Evolutionary conservation across 2,113 vertebrate genomes (phyloP), one percentile per base, ranked within the genome.

Genomic region (Oriolus oriolus): DNA sequence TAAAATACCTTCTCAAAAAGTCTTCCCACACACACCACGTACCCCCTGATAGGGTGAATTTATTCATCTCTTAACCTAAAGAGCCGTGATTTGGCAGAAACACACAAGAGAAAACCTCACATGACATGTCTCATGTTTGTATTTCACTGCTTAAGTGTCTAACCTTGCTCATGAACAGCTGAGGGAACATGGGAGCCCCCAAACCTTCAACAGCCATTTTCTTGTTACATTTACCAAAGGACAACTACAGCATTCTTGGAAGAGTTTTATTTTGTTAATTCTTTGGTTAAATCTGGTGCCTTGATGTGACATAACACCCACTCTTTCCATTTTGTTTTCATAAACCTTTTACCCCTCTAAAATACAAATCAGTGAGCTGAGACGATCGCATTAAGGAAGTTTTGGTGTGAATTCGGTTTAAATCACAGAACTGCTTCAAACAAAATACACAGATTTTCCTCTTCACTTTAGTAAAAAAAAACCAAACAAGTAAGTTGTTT

Each of bases 21-120:
- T 10, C 27, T 24, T 59, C 10, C 15, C 23, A 3, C 21, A 8
- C 3, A 4, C 4, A 3, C 2, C 24, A 24, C 3, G 3, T n/a
- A n/a, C 2, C 69, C n/a, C 65, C 57, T 57, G 41, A 47, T 2
- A 41, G 5, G 3, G 19, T 23, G 26, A 24, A 17, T 79, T 86
- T 66, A 76, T 73, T 83, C 2, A 27, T 49, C n/a, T 47, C 53
- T 50, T 76, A 23, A 60, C 35, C 31, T 37, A 65, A 54, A 73
- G 53, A 16, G 18, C 59, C 18, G 45, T 37, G 14, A 45, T 79
- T 76, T 73, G 26, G n/a, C 45, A 84, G 61, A 70, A 92, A 84
- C 6, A 63, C 42, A 35, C 39, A 39, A 65, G 42, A 45, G 47
- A 57, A 86, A 89, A 52, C 6, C 37, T 87, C 89, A 76, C 2